These are phyloP conservation scores for Crypturellus undulatus DNA, from an alignment of 2,113 vertebrate species.

Conservation along the genomic window DNA sequence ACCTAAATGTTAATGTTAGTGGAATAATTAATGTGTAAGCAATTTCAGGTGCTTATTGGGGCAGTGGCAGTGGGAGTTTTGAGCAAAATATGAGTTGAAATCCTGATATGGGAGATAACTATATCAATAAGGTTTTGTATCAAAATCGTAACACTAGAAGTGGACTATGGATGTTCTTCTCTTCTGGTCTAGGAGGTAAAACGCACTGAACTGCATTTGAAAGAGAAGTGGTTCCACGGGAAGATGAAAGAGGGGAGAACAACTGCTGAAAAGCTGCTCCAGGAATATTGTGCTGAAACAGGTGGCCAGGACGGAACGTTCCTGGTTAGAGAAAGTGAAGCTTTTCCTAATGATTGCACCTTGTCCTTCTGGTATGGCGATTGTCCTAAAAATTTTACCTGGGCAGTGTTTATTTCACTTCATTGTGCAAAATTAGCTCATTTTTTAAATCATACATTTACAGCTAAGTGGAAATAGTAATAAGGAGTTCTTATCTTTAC, in stretches of 20 bases:
- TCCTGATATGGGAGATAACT: background rate
- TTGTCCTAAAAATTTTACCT: background rate
- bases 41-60: background rate
- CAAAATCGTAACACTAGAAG: background rate
- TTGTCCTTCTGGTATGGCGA: constrained; percentile 92
- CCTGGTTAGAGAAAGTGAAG: constrained; percentile 91
- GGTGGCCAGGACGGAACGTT: constrained; percentile 92
- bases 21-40: background rate
- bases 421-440: background rate
- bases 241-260: constrained; percentile 86
- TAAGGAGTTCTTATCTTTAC: background rate
- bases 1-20: background rate
- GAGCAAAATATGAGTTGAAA: background rate
- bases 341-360: constrained; percentile 84
- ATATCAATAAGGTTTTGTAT: background rate
- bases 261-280: constrained; percentile 89
- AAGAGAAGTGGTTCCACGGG: constrained; percentile 94
- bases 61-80: too few species aligned
- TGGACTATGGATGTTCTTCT: background rate
- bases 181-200: constrained; percentile 71
- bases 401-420: background rate
- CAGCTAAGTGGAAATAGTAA: background rate
- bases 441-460: background rate
- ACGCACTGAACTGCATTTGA: constrained; percentile 82
- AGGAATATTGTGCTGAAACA: constrained; percentile 89